phyloP scores from a whole-genome alignment of 2,797 vertebrate species.

The Sternotherus odoratus region DNA sequence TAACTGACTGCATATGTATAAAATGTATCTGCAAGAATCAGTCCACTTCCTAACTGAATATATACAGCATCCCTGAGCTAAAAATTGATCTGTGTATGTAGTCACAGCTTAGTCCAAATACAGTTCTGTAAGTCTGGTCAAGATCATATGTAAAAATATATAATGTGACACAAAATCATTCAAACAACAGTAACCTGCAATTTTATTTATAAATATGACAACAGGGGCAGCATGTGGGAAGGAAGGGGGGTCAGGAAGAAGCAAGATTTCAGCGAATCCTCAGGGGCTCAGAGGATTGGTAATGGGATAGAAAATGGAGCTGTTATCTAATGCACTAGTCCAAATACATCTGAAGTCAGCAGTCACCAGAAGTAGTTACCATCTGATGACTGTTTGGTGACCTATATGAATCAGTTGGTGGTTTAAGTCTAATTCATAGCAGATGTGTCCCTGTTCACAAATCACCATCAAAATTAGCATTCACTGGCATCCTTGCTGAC shows the following conservation, averaged over 20 bases:
- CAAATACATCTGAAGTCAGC: not conserved
- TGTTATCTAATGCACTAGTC: rapidly evolving
- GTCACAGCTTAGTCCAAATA: not conserved
- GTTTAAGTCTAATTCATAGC: not conserved
- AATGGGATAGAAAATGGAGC: rapidly evolving
- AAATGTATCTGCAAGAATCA: not conserved
- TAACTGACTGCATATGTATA: not conserved
- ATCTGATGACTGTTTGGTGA: rapidly evolving
- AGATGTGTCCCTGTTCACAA: not conserved
- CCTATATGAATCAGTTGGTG: rapidly evolving
- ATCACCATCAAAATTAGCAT: not conserved
- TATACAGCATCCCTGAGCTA: not conserved
- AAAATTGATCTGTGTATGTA: not conserved
- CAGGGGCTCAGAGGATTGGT: not conserved
- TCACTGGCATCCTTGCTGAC: not conserved
- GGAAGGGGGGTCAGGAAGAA: not conserved
- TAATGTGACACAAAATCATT: rapidly evolving
- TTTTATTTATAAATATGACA: not conserved
- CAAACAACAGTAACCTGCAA: rapidly evolving
- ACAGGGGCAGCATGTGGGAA: rapidly evolving
- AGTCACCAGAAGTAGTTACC: not conserved
- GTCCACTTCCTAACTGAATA: not conserved
- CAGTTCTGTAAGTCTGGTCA: not conserved
- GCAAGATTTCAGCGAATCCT: not conserved
- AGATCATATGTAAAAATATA: rapidly evolving